These are phyloP conservation scores for Ailurus styani DNA, from an alignment of 2,113 vertebrate genomes.

Conservation along the genomic window DNA sequence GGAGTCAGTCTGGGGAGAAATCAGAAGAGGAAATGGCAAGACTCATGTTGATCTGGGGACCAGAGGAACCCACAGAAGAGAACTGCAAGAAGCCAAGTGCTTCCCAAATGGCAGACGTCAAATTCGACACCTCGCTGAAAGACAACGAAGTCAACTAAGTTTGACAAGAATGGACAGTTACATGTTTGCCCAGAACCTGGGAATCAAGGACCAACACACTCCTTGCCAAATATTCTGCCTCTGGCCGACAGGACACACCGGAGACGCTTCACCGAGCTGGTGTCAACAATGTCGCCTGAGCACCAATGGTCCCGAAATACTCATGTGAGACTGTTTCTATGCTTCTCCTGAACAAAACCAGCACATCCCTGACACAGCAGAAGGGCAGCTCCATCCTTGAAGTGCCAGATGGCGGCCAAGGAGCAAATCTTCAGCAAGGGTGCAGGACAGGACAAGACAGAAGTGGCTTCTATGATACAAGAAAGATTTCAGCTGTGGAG, in stretches of 20 bases:
- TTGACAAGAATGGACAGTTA: neutral
- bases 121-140: neutral
- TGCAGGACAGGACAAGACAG: neutral
- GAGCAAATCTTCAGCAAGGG: neutral
- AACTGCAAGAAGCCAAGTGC: neutral
- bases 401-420: neutral
- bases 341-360: neutral
- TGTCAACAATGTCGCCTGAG: neutral
- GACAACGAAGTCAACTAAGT: neutral
- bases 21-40: neutral
- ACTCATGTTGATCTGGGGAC: neutral
- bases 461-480: neutral
- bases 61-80: neutral
- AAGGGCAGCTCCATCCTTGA: neutral
- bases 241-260: neutral
- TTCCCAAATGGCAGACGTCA: neutral
- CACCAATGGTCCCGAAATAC: neutral
- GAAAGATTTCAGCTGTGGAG: neutral
- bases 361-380: neutral
- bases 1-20: neutral
- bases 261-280: neutral
- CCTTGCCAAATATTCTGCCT: neutral
- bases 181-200: neutral
- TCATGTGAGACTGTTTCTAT: neutral
- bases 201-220: neutral